Evolutionary conservation across 1,140 invertebrate species (phyloP).

Genomic region (Aricia agestis): DNA sequence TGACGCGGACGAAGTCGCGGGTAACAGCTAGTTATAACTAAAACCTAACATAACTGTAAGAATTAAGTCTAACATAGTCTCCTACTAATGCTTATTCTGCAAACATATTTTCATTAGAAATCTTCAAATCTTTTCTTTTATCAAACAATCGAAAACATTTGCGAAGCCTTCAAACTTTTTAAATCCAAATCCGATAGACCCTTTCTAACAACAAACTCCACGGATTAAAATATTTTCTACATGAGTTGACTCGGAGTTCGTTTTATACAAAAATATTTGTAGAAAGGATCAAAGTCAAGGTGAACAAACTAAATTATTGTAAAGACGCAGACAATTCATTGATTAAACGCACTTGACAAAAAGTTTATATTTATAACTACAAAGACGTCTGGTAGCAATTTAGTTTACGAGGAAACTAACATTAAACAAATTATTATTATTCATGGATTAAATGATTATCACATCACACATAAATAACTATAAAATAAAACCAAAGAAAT

Average conservation of each 20-base stretch:
- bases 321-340: not conserved
- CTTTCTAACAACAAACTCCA: not conserved
- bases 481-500: too few species aligned
- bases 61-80: too few species aligned
- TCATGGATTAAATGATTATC: too few species aligned
- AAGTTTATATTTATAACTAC: not conserved
- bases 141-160: not conserved
- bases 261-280: not conserved
- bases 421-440: not conserved
- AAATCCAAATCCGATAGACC: not conserved
- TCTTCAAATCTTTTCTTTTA: not conserved
- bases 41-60: too few species aligned
- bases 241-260: not conserved
- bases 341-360: not conserved
- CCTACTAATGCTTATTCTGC: too few species aligned
- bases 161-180: not conserved
- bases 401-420: not conserved
- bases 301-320: not conserved
- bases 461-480: too few species aligned
- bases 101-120: not conserved
- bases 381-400: not conserved
- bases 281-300: slow-evolving; percentile 2
- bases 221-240: slow-evolving; percentile 3
- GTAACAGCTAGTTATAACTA: too few species aligned
- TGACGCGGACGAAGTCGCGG: too few species aligned